phyloP scores from a whole-genome alignment of 1,140 invertebrate species.

The Pseudomyrmex cubaensis region DNA sequence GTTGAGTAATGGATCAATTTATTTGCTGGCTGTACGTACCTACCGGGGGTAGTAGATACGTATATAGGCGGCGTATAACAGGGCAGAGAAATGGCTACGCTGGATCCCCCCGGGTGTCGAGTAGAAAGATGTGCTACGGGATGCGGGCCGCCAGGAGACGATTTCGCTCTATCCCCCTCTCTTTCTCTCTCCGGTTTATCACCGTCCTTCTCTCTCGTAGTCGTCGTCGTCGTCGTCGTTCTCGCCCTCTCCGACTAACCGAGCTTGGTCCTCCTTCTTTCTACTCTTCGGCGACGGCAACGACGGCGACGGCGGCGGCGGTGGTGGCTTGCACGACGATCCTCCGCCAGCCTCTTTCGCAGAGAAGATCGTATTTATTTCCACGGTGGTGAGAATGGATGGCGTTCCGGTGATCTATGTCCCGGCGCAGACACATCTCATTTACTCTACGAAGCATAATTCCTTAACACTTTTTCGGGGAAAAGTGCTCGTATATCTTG shows the following conservation, averaged over 20 bases:
- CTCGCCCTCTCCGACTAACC: slow-evolving; percentile 57
- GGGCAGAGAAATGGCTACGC: slow-evolving; percentile 79
- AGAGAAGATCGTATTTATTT: slow-evolving; percentile 83
- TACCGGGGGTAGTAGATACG: slow-evolving; percentile 74
- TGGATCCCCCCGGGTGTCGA: slow-evolving; percentile 78
- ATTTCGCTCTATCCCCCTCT: slow-evolving; percentile 77
- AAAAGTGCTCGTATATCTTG: slow-evolving; percentile 82
- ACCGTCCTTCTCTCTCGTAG: background rate
- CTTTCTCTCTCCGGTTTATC: slow-evolving; percentile 11
- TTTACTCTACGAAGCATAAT: slow-evolving; percentile 83
- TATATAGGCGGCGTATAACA: slow-evolving; percentile 76
- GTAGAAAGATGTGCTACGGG: slow-evolving; percentile 81
- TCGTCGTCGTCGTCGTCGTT: slow-evolving; percentile 50
- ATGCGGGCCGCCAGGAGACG: slow-evolving; percentile 80
- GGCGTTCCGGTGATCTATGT: slow-evolving; percentile 82
- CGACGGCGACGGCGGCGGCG: background rate
- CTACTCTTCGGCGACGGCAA: slow-evolving; percentile 53
- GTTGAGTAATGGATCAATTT: slow-evolving; percentile 85
- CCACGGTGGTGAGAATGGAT: slow-evolving; percentile 81
- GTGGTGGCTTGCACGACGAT: slow-evolving; percentile 21
- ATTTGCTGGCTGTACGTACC: slow-evolving; percentile 78
- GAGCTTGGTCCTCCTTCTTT: slow-evolving; percentile 41
- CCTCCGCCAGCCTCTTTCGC: slow-evolving; percentile 71
- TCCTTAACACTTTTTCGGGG: slow-evolving; percentile 83
- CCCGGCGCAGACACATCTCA: slow-evolving; percentile 83